Percentiles rank a stretch among this genome's conserved stretches.
Conservation (phyloP, 2,888 invertebrate genomes). For the Andrena dorsata region DNA sequence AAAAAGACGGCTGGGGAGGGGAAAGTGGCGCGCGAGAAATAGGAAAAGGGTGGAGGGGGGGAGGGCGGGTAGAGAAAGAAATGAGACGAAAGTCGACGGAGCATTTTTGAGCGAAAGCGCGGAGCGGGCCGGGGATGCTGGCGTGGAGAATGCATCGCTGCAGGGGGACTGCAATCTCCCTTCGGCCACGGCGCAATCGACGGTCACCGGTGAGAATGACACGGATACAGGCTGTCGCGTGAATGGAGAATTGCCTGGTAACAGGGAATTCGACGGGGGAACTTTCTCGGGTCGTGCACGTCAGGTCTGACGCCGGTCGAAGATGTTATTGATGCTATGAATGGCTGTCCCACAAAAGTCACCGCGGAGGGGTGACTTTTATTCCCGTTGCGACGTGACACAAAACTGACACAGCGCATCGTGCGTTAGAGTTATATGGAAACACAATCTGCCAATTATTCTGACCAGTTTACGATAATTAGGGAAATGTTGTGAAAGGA, state of each 20-base stretch:
- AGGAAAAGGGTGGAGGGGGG: slow-evolving; percentile 25
- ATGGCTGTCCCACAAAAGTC: too few relatives aligned
- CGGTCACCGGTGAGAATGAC: slow-evolving; percentile 17
- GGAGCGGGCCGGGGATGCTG: slow-evolving; percentile 16
- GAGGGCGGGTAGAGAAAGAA: slow-evolving; percentile 15
- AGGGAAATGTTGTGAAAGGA: too few relatives aligned
- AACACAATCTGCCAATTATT: too few relatives aligned
- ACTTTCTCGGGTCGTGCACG: neutral
- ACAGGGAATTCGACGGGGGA: neutral
- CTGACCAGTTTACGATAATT: too few relatives aligned
- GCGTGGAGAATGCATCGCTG: slow-evolving; percentile 32
- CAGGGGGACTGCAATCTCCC: slow-evolving; percentile 9
- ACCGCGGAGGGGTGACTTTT: too few relatives aligned
- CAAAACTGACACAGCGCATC: too few relatives aligned
- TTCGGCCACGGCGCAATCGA: slow-evolving; percentile 1
- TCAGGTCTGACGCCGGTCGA: neutral
- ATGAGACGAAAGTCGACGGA: slow-evolving; percentile 43
- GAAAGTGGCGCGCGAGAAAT: neutral
- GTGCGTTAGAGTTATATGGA: too few relatives aligned
- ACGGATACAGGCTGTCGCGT: neutral
- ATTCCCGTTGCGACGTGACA: too few relatives aligned
- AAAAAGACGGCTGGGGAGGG: slow-evolving; percentile 17
- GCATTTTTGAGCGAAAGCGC: slow-evolving; percentile 46
- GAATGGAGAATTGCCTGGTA: neutral
- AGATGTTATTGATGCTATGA: neutral